Evolutionary conservation across 2,113 vertebrate species (phyloP), one percentile per base, ranked within the genome.

Genomic region (Tachysurus fulvidraco): DNA sequence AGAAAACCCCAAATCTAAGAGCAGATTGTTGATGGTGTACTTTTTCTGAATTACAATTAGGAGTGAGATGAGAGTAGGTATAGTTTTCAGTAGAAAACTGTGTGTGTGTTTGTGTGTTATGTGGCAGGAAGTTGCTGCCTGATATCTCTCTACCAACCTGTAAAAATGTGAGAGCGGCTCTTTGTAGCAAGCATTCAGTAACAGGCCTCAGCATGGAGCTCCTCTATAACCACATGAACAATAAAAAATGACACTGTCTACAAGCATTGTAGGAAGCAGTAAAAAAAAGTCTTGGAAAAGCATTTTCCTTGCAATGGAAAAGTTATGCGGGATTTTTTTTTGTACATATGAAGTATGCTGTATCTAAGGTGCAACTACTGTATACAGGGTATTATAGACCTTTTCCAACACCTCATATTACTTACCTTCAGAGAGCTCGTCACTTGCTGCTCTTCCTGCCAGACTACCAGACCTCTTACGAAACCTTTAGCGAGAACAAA

Each of bases 141-240:
- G 64, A 81, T 81, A 71, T 84, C 44, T 60, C 14, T 79, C 5
- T 83, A 41, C 85, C 64, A 41, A 92, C 96, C 95, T 96, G 96
- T n/a, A 96, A 86, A 91, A 96, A 96, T 7, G 95, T 96, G 88
- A 96, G 95, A 88, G 96, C 95, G 1, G 96, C 95, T 91, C 96
- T 93, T 83, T 96, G 96, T 57, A 96, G 93, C 88, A 96, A 92
- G 88, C 96, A 96, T 88, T 96, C 96, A 3, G 96, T 92, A 96
- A 91, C 96, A 96, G 85, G 92, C 94, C 54, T 96, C 96, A 55
- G 96, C 96, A 10, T 96, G 96, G 83, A 96, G 92, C 92, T 96
- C 94, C 91, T 93, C 96, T 96, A 89, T 87, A 92, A 89, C 91
- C 85, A 85, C 83, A 74, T 19, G 91, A 78, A 93, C 86, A 91